Evolutionary conservation across 2,888 invertebrate species (phyloP), one percentile per base, ranked within the genome.

Genomic region (Apamea crenata): DNA sequence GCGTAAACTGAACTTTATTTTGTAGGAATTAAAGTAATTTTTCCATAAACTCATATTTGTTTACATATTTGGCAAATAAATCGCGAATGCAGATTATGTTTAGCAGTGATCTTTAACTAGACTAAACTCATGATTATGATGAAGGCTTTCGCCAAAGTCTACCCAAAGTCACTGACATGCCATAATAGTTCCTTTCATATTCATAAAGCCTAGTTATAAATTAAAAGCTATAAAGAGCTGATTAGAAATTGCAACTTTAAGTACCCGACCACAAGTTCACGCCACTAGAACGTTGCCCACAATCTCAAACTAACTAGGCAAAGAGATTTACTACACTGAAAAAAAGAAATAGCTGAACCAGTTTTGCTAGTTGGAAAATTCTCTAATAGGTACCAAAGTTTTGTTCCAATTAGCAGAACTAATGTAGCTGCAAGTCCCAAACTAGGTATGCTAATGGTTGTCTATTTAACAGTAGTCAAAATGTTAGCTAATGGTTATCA

Each of bases 241-340:
- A 66, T 65, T 16, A 47, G 1, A 25, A 81, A 36, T 18, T 56
- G 7, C 56, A 66, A 75, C 40, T n/a, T 29, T 32, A 67, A n/a
- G 50, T 36, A 56, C 12, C 2, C 12, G 8, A 56, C 8, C 80
- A 56, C 56, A 40, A 67, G 32, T 32, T 53, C 25, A 3, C n/a
- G 8, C 18, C 50, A 40, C 29, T 47, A 40, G 25, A 81, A n/a
- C 32, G 32, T 50, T n/a, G 10, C 7, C 7, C 32, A 59, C 66
- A 59, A 66, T 67, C 67, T 67, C 59, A 76, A 81, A 85, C 56
- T 75, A 40, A 56, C 10, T 70, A 29, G 10, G 14, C 53, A n/a
- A 36, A 63, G 21, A 69, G 76, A 77, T 86, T 82, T 82, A 81
- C 56, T 61, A n/a, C n/a, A n/a, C n/a, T n/a, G n/a, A n/a, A n/a